These are phyloP conservation scores for Myrmophylax atrothorax DNA, from an alignment of 2,113 vertebrate species.

Conservation along the genomic window DNA sequence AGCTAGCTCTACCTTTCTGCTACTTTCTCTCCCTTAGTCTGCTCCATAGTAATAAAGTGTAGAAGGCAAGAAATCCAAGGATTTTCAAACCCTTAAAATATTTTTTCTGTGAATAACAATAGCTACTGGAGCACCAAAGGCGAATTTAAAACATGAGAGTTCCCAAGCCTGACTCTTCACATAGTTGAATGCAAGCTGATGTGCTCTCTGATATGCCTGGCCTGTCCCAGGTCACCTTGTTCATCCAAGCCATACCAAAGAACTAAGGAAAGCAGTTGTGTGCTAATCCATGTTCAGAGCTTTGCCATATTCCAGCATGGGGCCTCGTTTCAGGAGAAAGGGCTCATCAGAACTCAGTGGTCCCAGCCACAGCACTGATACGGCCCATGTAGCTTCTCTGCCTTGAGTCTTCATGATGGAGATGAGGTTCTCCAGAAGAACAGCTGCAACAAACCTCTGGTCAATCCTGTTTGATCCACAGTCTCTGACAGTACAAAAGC, in stretches of 20 bases:
- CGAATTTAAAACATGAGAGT: background rate
- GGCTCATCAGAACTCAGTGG: background rate
- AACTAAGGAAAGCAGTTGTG: background rate
- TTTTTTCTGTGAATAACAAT: background rate
- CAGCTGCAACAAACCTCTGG: background rate
- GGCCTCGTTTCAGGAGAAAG: background rate
- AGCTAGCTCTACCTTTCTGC: background rate
- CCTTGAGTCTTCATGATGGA: background rate
- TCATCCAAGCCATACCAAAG: background rate
- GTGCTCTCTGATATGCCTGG: background rate
- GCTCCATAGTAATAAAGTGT: background rate
- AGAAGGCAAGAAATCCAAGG: background rate
- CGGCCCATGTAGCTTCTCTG: background rate
- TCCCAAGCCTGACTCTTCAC: background rate
- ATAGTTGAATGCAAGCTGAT: background rate
- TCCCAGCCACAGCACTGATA: background rate
- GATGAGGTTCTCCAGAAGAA: background rate
- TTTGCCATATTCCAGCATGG: background rate
- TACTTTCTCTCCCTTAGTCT: background rate
- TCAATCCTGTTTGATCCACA: background rate
- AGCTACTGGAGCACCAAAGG: background rate
- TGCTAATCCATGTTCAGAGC: background rate
- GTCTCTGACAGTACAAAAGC: background rate
- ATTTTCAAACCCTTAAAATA: background rate
- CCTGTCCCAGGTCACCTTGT: background rate